Conservation (phyloP, 2,797 vertebrate species). For the Acanthurus lineatus region DNA sequence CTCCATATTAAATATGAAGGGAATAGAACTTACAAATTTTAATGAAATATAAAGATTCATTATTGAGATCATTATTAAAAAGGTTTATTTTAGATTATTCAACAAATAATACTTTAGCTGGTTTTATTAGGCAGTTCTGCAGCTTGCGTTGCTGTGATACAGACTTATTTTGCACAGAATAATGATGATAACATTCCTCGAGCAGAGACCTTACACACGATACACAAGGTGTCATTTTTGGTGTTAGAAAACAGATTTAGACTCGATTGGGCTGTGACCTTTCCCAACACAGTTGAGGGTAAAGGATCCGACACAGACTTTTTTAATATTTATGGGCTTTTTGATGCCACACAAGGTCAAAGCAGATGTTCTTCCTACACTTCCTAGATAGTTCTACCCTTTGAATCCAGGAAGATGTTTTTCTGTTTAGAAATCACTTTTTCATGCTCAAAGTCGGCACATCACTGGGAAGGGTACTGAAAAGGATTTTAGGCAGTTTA, state of each 20-base stretch:
- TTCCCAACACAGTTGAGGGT: constrained; percentile 69
- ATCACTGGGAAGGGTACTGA: constrained; percentile 63
- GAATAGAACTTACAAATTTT: constrained; percentile 7
- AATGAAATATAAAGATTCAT: background rate
- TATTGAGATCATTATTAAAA: background rate
- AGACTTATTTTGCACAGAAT: constrained; percentile 57
- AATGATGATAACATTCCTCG: constrained; percentile 64
- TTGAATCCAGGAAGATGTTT: constrained; percentile 72
- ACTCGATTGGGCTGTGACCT: constrained; percentile 80
- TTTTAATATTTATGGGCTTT: constrained; percentile 86
- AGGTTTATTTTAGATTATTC: constrained; percentile 26
- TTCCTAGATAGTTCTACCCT: constrained; percentile 72
- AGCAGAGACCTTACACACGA: constrained; percentile 48
- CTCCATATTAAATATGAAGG: constrained; percentile 16
- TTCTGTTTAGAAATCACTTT: constrained; percentile 75
- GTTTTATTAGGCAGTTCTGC: constrained; percentile 23
- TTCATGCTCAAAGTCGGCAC: constrained; percentile 76
- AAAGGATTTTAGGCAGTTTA: constrained; percentile 73
- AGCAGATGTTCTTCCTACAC: constrained; percentile 77
- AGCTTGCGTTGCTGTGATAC: constrained; percentile 23
- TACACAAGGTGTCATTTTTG: constrained; percentile 68
- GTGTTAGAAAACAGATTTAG: constrained; percentile 77
- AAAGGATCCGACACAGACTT: constrained; percentile 71
- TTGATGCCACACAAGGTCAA: constrained; percentile 84
- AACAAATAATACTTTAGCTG: constrained; percentile 6